Conservation (phyloP, 35 echinoderm and acorn worm genomes). For the Stichopus chloronotus region DNA sequence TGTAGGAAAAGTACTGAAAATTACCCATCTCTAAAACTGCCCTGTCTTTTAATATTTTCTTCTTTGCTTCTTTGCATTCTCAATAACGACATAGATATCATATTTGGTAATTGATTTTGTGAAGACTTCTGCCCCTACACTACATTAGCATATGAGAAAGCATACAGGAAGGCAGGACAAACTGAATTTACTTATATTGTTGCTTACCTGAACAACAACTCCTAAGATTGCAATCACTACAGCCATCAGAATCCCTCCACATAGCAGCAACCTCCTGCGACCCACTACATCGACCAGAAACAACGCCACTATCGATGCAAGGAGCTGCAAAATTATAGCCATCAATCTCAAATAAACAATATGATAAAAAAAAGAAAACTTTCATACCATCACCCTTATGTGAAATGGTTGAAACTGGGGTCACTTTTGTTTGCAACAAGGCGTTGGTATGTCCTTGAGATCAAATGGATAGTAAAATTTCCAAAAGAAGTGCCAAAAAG, state of each 20-base stretch:
- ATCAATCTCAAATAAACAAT: not conserved
- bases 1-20: not conserved
- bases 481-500: not conserved
- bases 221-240: slow-evolving; percentile 14
- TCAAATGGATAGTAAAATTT: too few relatives aligned
- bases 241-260: slow-evolving; percentile 3
- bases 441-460: not conserved
- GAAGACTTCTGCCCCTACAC: not conserved
- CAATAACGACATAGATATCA: not conserved
- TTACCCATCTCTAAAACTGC: not conserved
- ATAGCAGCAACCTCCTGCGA: slow-evolving; percentile 21
- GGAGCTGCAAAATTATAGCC: not conserved
- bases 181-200: not conserved
- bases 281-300: slow-evolving; percentile 28
- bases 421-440: not conserved
- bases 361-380: not conserved
- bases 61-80: not conserved
- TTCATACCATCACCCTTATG: not conserved
- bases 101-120: not conserved
- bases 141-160: not conserved
- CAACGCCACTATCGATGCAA: not conserved
- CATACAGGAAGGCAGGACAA: not conserved
- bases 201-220: slow-evolving; percentile 13
- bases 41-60: not conserved
- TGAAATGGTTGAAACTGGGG: not conserved